Evolutionary conservation across 2,113 vertebrate genomes (phyloP).

Genomic region (Sylvilagus bachmani): DNA sequence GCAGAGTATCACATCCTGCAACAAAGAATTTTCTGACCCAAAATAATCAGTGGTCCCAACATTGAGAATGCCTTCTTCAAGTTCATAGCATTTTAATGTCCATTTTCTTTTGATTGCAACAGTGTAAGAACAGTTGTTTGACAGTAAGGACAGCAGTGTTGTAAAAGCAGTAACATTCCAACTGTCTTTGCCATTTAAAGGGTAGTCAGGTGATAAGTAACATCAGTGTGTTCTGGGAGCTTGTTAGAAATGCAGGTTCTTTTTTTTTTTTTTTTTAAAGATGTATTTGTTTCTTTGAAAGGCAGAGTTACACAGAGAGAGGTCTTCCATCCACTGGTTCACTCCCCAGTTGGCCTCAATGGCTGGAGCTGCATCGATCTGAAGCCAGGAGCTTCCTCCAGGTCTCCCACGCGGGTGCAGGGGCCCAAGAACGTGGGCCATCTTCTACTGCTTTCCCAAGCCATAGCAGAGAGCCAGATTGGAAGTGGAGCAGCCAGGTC

Average conservation of each 20-base stretch:
- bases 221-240: not conserved
- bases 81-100: constrained; percentile 37
- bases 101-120: constrained; percentile 48
- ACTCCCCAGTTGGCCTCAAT: too few relatives aligned
- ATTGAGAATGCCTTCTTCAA: constrained; percentile 24
- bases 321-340: too few relatives aligned
- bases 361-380: too few relatives aligned
- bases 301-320: too few relatives aligned
- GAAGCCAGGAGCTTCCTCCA: too few relatives aligned
- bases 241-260: constrained; percentile 9
- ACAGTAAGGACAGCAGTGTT: constrained; percentile 3
- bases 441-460: too few relatives aligned
- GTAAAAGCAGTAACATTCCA: not conserved
- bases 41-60: not conserved
- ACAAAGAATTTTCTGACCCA: not conserved
- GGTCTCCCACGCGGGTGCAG: too few relatives aligned
- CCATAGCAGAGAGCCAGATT: too few relatives aligned
- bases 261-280: too few relatives aligned
- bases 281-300: too few relatives aligned
- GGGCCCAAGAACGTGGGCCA: too few relatives aligned
- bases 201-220: not conserved
- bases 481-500: too few relatives aligned
- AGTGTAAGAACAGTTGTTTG: constrained; percentile 25
- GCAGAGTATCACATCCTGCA: not conserved
- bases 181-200: not conserved